Base-by-base conservation (phyloP, 2,888 invertebrate genomes). In the Cheilosia vulpina region DNA sequence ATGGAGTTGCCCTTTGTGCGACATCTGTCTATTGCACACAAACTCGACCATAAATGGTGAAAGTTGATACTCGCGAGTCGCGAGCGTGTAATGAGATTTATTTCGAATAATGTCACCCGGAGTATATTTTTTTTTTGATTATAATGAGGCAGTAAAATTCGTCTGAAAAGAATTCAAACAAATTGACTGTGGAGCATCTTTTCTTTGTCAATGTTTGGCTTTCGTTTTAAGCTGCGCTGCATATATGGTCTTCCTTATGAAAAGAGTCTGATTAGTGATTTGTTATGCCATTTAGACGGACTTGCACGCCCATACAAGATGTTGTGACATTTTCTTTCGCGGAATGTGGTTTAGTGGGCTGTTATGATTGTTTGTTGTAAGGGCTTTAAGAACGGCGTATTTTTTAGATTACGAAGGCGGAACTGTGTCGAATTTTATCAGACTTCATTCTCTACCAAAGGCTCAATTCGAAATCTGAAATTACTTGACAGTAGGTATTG, bases 191-290 rank as follows among this genome's bases (percentile, higher is more conserved):
- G 38, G 58, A 60, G n/a, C 50, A 58, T 58, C 38, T 38, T 47
- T 41, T 19, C 7, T 19, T 34, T 71, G 34, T 50, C 5, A 15
- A 21, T 21, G 13, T 11, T 24, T 47, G 7, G 38, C 24, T 15
- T 47, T 63, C 19, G 34, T 21, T 45, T 47, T 13, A 6, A 15
- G 24, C 52, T 7, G 9, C 4, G 13, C 24, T 15, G 21, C 24
- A 15, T 13, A 21, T 19, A 63, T 13, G 53, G 15, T 15, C 57
- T 4, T 43, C 41, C 63, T 15, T 43, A 60, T 66, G 76, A 76
- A 66, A 17, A 41, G 60, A 52, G 13, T 21, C 60, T 77, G 78
- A 83, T 83, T 78, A 83, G 66, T 72, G 82, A 83, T 77, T 77
- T 66, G 77, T 72, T 78, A 21, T 57, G 47, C 41, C 41, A 58